These are phyloP conservation scores for Iguana delicatissima DNA, from an alignment of 2,797 vertebrate species.

Conservation along the genomic window DNA sequence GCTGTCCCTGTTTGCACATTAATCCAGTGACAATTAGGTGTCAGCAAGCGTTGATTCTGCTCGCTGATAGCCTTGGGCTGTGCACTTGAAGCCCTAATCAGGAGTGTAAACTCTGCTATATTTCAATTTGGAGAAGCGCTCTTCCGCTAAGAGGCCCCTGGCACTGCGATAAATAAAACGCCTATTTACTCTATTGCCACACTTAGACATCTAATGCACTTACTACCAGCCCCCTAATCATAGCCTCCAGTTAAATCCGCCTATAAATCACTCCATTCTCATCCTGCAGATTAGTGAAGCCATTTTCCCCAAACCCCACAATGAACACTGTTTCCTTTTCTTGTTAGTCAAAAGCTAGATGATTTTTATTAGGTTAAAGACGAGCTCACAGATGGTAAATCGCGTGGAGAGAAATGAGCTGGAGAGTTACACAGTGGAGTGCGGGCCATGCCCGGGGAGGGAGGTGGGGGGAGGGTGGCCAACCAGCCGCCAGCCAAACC, in stretches of 20 bases:
- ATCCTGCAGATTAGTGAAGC: slow-evolving; percentile 94
- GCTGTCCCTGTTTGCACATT: slow-evolving; percentile 93
- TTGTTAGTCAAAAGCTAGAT: slow-evolving; percentile 88
- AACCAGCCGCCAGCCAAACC: slow-evolving; percentile 10
- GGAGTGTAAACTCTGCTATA: slow-evolving; percentile 99
- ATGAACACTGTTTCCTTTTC: slow-evolving; percentile 95
- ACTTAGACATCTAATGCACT: slow-evolving; percentile 92
- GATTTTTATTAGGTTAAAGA: slow-evolving; percentile 92
- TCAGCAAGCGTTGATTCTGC: slow-evolving; percentile 91
- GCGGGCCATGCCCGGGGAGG: slow-evolving; percentile 39
- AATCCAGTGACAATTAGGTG: slow-evolving; percentile 98
- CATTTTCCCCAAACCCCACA: slow-evolving; percentile 95
- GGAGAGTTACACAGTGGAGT: slow-evolving; percentile 74
- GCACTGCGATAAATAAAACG: slow-evolving; percentile 99
- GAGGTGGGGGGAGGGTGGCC: not conserved
- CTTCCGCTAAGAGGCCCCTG: slow-evolving; percentile 99
- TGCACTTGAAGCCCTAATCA: slow-evolving; percentile 98
- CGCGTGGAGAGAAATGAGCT: slow-evolving; percentile 88
- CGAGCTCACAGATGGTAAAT: slow-evolving; percentile 92
- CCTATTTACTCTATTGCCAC: slow-evolving; percentile 98
- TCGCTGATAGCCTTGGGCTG: slow-evolving; percentile 98
- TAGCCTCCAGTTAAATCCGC: slow-evolving; percentile 90
- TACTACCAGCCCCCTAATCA: slow-evolving; percentile 94
- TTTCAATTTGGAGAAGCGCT: slow-evolving; percentile 99
- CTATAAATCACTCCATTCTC: slow-evolving; percentile 94